phyloP scores from a whole-genome alignment of 1,140 invertebrate genomes.

The Drosophila bocki region DNA sequence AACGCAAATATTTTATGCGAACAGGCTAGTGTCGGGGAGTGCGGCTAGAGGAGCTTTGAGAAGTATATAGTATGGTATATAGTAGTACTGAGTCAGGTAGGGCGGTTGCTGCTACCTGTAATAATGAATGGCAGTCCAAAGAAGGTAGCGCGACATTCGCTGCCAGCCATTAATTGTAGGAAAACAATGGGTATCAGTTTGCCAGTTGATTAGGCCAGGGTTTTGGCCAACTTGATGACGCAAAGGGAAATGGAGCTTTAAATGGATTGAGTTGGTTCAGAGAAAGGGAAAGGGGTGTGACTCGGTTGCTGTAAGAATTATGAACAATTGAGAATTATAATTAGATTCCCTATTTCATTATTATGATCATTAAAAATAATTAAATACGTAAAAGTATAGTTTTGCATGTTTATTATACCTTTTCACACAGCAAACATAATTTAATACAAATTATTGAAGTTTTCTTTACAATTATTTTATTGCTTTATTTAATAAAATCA shows the following conservation, averaged over 20 bases:
- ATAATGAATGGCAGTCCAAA: slow-evolving; percentile 69
- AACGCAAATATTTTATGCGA: slow-evolving; percentile 76
- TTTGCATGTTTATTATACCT: background rate
- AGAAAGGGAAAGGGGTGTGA: slow-evolving; percentile 23
- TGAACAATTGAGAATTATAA: background rate
- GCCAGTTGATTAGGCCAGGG: background rate
- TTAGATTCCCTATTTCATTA: background rate
- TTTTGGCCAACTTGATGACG: slow-evolving; percentile 18
- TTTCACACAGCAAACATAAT: background rate
- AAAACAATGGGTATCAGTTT: slow-evolving; percentile 33
- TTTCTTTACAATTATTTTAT: background rate
- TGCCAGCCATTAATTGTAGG: slow-evolving; percentile 42
- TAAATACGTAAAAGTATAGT: background rate
- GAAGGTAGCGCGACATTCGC: slow-evolving; percentile 55
- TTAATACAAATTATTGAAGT: background rate
- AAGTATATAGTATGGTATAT: slow-evolving; percentile 1
- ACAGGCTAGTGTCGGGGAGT: slow-evolving; percentile 41
- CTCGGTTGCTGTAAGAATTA: background rate
- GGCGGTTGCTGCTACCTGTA: slow-evolving; percentile 45
- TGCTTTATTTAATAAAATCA: background rate
- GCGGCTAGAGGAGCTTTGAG: background rate
- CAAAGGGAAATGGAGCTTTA: slow-evolving; percentile 1
- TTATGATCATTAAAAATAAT: background rate
- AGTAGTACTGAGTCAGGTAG: slow-evolving; percentile 11
- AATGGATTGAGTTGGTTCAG: background rate